Evolutionary conservation across 2,113 vertebrate genomes (phyloP).

Genomic region (Aptenodytes patagonicus): DNA sequence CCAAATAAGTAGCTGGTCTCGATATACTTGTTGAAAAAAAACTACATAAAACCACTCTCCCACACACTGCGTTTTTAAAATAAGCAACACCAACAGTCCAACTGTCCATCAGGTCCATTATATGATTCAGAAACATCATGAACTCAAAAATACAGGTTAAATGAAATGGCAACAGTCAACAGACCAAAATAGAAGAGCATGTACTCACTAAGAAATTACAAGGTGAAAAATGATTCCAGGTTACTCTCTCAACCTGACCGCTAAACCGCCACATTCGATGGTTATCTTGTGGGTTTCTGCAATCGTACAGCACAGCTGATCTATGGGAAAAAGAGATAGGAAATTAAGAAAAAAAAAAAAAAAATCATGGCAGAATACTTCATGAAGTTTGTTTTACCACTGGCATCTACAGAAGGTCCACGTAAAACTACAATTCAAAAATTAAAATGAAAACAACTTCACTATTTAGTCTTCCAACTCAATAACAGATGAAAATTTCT

Average conservation of each 20-base stretch:
- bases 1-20: not conserved
- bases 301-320: constrained; percentile 89
- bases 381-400: not conserved
- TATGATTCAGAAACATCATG: not conserved
- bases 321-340: constrained; percentile 51
- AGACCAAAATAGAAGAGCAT: not conserved
- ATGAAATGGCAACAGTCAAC: not conserved
- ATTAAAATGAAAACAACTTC: not conserved
- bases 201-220: constrained; percentile 89
- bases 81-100: not conserved
- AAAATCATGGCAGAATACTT: not conserved
- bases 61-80: not conserved
- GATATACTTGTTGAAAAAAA: not conserved
- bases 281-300: constrained; percentile 86
- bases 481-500: not conserved
- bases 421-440: not conserved
- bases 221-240: constrained; percentile 95
- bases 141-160: not conserved
- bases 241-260: constrained; percentile 91
- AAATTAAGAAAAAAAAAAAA: not conserved
- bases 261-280: constrained; percentile 91
- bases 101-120: not conserved
- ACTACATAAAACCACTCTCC: not conserved
- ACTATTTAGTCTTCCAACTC: not conserved
- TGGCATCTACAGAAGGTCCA: not conserved